Evolutionary conservation across 2,797 vertebrate species (phyloP).

Genomic region (Sardinella longiceps): DNA sequence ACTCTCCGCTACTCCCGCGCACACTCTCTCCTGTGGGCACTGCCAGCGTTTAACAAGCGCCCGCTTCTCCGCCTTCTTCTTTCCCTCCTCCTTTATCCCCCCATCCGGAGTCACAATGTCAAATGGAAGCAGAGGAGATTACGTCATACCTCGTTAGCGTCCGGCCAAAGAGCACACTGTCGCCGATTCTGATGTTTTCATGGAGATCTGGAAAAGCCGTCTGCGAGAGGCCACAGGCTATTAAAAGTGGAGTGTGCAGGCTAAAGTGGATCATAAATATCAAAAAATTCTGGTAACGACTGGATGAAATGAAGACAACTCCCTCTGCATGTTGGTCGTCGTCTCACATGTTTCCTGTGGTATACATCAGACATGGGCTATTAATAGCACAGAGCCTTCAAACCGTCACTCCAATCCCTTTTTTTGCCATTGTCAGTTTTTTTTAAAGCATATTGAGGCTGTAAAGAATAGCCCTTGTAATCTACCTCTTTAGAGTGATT

Average conservation of each 20-base stretch:
- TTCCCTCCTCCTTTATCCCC: background rate
- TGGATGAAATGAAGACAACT: constrained; percentile 35
- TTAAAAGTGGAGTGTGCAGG: constrained; percentile 43
- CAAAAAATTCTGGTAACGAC: constrained; percentile 34
- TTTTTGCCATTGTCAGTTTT: constrained; percentile 7
- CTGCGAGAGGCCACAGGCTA: constrained; percentile 50
- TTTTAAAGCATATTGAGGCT: background rate
- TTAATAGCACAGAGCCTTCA: background rate
- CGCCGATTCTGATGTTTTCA: constrained; percentile 53
- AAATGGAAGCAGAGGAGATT: constrained; percentile 60
- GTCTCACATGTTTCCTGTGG: constrained; percentile 33
- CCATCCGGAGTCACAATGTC: constrained; percentile 60
- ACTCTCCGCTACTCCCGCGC: constrained; percentile 36
- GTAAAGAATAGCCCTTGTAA: constrained; percentile 15
- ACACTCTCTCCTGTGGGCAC: constrained; percentile 27
- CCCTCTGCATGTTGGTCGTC: constrained; percentile 5
- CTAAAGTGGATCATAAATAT: constrained; percentile 39
- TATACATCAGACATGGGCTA: constrained; percentile 17
- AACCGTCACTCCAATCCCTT: background rate
- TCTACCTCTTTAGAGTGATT: constrained; percentile 24
- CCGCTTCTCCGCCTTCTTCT: constrained; percentile 43
- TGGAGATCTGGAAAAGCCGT: constrained; percentile 55
- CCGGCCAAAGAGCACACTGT: constrained; percentile 44
- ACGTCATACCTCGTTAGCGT: constrained; percentile 65
- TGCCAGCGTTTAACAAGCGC: constrained; percentile 40